These are phyloP conservation scores for Drymodes brunneopygia DNA, from an alignment of 2,113 vertebrate species.

Conservation along the genomic window DNA sequence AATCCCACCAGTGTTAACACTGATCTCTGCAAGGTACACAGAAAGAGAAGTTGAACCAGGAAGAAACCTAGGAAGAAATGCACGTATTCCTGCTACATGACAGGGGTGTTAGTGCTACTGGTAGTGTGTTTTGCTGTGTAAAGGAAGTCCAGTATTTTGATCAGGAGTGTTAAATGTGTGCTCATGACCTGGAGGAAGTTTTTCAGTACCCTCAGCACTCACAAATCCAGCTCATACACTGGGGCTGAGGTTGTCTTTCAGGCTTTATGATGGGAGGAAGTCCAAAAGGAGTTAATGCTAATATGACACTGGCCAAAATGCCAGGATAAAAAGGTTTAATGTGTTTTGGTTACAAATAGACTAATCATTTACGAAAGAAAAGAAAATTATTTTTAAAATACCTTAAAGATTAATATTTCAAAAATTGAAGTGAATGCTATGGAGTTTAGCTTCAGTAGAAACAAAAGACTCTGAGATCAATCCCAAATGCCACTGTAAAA, in stretches of 20 bases:
- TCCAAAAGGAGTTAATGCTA: background rate
- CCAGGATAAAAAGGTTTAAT: background rate
- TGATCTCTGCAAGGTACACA: background rate
- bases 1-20: accelerated
- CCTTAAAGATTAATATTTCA: background rate
- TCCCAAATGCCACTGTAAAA: background rate
- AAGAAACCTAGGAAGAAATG: background rate
- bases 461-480: background rate
- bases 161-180: background rate
- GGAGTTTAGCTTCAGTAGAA: background rate
- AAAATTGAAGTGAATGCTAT: background rate
- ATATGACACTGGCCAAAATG: background rate
- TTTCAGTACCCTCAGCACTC: background rate
- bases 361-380: background rate
- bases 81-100: background rate
- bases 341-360: background rate
- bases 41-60: background rate
- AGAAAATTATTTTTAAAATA: background rate
- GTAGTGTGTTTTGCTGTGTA: background rate
- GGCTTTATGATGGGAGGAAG: background rate
- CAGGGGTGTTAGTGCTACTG: background rate
- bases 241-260: background rate
- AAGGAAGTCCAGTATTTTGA: background rate
- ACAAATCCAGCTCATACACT: background rate
- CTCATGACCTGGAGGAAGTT: background rate